Evolutionary conservation across 2,797 vertebrate species (phyloP).

Genomic region (Malurus splendens): DNA sequence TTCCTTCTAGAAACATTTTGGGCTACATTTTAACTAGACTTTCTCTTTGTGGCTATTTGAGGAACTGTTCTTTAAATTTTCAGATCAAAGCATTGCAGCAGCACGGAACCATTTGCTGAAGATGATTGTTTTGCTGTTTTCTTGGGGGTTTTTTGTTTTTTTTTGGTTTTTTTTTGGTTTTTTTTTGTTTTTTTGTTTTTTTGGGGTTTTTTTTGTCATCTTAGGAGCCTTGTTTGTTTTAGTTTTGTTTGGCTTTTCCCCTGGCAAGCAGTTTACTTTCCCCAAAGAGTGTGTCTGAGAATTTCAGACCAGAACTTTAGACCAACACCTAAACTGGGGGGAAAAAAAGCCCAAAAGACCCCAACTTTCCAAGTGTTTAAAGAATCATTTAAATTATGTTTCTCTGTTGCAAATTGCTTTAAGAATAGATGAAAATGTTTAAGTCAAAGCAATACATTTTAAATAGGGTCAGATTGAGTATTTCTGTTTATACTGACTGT

Average conservation of each 20-base stretch:
- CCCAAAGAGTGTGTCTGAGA: background rate
- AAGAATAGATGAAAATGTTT: background rate
- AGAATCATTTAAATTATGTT: background rate
- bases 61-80: background rate
- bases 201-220: background rate
- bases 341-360: accelerated
- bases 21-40: background rate
- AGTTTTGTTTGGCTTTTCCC: background rate
- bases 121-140: background rate
- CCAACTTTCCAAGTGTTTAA: background rate
- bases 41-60: background rate
- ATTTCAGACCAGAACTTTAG: background rate
- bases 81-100: background rate
- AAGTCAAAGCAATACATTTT: background rate
- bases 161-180: background rate
- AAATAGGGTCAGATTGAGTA: background rate
- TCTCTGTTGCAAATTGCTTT: background rate
- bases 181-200: no score
- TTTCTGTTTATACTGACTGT: background rate
- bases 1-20: background rate
- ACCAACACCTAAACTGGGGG: no score
- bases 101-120: background rate
- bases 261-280: background rate
- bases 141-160: no score
- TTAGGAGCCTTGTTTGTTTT: background rate